Evolutionary conservation across 2,113 vertebrate genomes (phyloP).

Genomic region (Delphinapterus leucas): DNA sequence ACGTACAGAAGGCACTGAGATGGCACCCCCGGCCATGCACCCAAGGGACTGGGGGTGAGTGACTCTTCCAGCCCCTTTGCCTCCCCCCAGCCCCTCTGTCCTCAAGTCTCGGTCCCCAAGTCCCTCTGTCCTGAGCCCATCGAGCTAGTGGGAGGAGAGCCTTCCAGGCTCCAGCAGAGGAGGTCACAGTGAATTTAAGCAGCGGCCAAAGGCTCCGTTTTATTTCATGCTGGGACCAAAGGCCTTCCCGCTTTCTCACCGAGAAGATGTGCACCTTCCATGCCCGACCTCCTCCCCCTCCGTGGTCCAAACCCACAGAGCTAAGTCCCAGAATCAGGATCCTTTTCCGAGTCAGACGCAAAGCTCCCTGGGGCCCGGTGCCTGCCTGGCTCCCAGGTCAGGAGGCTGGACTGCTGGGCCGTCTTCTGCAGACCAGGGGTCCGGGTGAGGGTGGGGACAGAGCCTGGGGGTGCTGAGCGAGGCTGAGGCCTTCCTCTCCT

Average conservation of each 20-base stretch:
- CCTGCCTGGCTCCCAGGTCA: background rate
- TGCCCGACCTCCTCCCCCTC: background rate
- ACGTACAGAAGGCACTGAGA: background rate
- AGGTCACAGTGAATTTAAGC: accelerated
- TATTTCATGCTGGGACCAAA: constrained; percentile 82
- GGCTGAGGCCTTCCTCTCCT: background rate
- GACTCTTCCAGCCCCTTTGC: background rate
- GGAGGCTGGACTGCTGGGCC: background rate
- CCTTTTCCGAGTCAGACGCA: background rate
- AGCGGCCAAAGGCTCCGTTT: constrained; percentile 59
- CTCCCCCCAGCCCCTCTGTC: background rate
- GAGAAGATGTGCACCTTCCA: constrained; percentile 22
- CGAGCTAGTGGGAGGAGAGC: background rate
- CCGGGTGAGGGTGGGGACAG: accelerated
- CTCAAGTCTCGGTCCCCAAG: background rate
- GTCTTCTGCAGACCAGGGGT: background rate
- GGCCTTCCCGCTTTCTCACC: constrained; percentile 41
- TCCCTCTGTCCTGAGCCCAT: background rate
- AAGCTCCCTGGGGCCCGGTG: accelerated
- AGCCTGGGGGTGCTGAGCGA: background rate
- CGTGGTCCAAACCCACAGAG: background rate
- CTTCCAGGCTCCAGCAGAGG: background rate
- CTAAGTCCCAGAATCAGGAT: background rate
- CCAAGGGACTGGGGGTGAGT: background rate
- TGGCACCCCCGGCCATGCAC: background rate